phyloP scores from a whole-genome alignment of 37 sponge, comb jelly and placozoan species.

The Spongilla lacustris region DNA sequence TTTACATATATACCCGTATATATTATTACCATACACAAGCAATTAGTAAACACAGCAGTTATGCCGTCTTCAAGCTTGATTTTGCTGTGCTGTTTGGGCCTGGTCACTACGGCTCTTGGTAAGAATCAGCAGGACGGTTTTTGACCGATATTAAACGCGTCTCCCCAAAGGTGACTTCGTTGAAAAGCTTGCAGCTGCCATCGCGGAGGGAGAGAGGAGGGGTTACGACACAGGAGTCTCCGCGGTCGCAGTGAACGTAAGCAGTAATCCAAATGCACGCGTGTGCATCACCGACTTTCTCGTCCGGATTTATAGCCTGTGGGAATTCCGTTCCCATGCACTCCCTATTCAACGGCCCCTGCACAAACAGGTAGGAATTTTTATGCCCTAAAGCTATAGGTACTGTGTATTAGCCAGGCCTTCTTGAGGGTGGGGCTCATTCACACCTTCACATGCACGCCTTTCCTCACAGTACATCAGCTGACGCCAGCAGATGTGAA shows the following conservation, averaged over 20 bases:
- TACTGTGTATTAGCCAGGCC: no score
- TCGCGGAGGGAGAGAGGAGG: neutral
- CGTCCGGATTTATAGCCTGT: neutral
- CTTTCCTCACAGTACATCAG: neutral
- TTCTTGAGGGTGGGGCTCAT: neutral
- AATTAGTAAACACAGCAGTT: neutral
- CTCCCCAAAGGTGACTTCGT: neutral
- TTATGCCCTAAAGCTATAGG: neutral
- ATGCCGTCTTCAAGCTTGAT: neutral
- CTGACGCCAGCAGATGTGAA: conserved; percentile 18
- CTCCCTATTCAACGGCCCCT: neutral
- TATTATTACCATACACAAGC: no score
- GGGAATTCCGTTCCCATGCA: neutral
- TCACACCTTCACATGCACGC: neutral
- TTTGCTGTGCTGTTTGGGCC: neutral
- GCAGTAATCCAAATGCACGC: neutral
- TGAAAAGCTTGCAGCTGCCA: neutral
- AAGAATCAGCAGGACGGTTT: neutral
- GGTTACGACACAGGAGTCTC: neutral
- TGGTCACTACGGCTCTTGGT: neutral
- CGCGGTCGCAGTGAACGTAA: neutral
- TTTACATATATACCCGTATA: no score
- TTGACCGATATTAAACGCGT: neutral
- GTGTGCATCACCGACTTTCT: neutral
- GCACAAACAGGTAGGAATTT: neutral